Evolutionary conservation across 2,797 vertebrate genomes (phyloP), one percentile per base, ranked within the genome.

Genomic region (Tarsius wallacei): DNA sequence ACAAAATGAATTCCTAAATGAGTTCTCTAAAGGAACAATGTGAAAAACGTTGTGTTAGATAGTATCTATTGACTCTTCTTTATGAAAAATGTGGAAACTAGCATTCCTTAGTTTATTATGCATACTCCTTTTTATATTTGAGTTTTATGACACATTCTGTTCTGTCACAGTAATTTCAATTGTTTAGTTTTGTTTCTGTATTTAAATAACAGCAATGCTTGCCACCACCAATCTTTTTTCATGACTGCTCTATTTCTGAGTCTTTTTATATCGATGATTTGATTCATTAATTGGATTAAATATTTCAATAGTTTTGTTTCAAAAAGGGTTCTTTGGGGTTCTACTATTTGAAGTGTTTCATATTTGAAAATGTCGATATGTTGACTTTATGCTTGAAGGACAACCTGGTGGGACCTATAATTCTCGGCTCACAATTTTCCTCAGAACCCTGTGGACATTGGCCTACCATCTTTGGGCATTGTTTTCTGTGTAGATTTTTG

Each of bases 41-140:
- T 64, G 78, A 78, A 95, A 77, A 92, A 88, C 26, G 59, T 55
- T 66, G 49, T 66, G 16, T 70, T 59, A 57, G 76, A 91, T 95
- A 42, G 17, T 70, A 96, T 96, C 94, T 97, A 90, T 53, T 66
- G 80, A 87, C 24, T 96, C 28, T 95, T 71, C 66, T 83, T 93
- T 21, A n/a, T 78, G 42, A 84, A 94, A 94, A 96, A 92, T 71
- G 49, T 92, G 68, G 51, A 94, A 73, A 86, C 15, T 8, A 51
- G 22, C 93, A 96, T 96, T 96, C 90, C 53, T 94, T 63, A 49
- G 91, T 95, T 95, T 97, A 97, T 90, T 88, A 64, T 36, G 63
- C 87, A 92, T 91, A 47, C 90, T 94, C 59, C 80, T 76, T 89
- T 96, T 97, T 88, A 63, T 93, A 94, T 86, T 96, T 93, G 49